phyloP scores from a whole-genome alignment of 2,888 invertebrate species.

The Dynastes maya region DNA sequence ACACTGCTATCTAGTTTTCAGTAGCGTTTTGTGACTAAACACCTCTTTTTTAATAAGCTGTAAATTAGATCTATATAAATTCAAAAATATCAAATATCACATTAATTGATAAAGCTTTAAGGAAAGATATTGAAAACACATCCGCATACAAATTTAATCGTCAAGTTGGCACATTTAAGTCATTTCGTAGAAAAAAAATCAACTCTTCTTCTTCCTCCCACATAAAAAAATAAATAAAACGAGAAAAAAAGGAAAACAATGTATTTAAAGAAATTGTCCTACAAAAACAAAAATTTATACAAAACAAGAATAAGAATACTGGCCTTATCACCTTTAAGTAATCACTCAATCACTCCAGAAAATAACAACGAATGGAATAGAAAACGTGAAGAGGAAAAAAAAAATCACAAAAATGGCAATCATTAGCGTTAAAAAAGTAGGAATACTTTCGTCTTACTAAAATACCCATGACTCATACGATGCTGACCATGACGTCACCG shows the following conservation, averaged over 20 bases:
- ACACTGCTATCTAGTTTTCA: too few species aligned
- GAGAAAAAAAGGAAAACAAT: slow-evolving; percentile 42
- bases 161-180: slow-evolving; percentile 21
- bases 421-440: slow-evolving; percentile 28
- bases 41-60: too few species aligned
- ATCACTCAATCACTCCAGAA: neutral
- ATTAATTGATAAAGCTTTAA: too few species aligned
- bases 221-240: slow-evolving; percentile 7
- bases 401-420: slow-evolving; percentile 49
- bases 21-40: too few species aligned
- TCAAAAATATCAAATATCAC: too few species aligned
- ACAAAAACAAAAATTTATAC: slow-evolving; percentile 24
- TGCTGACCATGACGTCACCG: slow-evolving; percentile 80
- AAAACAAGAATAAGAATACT: slow-evolving; percentile 30
- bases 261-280: slow-evolving; percentile 35
- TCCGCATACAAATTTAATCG: neutral
- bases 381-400: slow-evolving; percentile 35
- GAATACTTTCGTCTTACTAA: slow-evolving; percentile 56
- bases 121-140: slow-evolving; percentile 25
- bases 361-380: slow-evolving; percentile 17
- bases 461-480: slow-evolving; percentile 77
- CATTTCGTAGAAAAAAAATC: too few species aligned
- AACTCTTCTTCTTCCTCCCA: too few species aligned
- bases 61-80: too few species aligned
- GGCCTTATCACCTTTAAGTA: slow-evolving; percentile 30